These are phyloP conservation scores for Iselma pallidipennis DNA, from an alignment of 2,888 invertebrate genomes.

Conservation along the genomic window DNA sequence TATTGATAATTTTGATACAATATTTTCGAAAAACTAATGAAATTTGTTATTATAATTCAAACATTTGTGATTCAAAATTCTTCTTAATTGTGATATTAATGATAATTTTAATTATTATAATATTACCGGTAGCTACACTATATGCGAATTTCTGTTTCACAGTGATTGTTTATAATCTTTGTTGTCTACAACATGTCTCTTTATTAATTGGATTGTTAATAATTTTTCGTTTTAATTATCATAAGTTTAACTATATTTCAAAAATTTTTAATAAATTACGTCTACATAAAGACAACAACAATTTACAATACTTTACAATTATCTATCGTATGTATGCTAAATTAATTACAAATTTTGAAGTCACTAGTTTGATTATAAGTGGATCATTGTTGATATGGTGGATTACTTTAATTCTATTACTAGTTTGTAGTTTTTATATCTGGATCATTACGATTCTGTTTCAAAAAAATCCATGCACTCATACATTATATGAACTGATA, in stretches of 20 bases:
- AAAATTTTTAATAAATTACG: not conserved
- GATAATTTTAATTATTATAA: not conserved
- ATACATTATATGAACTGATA: not conserved
- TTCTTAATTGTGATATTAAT: not conserved
- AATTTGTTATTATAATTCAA: not conserved
- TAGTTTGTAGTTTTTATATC: not conserved
- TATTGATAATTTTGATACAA: not conserved
- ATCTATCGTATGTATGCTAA: not conserved
- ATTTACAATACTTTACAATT: no score
- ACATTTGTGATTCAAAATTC: not conserved
- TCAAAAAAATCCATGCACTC: not conserved
- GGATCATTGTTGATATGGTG: not conserved
- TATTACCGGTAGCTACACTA: not conserved
- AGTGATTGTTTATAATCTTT: not conserved
- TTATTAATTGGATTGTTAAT: not conserved
- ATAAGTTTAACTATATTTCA: not conserved
- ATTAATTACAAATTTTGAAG: not conserved
- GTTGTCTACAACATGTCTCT: not conserved
- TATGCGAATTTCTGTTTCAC: not conserved
- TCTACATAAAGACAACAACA: no score
- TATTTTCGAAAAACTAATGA: not conserved
- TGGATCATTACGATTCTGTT: not conserved
- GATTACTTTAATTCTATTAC: not conserved
- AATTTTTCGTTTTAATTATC: not conserved
- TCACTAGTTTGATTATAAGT: not conserved